A percentile compares a stretch with the other conserved stretches of the same genome.
phyloP scores from a whole-genome alignment of 2,888 invertebrate species.

The Drosophila cognata region DNA sequence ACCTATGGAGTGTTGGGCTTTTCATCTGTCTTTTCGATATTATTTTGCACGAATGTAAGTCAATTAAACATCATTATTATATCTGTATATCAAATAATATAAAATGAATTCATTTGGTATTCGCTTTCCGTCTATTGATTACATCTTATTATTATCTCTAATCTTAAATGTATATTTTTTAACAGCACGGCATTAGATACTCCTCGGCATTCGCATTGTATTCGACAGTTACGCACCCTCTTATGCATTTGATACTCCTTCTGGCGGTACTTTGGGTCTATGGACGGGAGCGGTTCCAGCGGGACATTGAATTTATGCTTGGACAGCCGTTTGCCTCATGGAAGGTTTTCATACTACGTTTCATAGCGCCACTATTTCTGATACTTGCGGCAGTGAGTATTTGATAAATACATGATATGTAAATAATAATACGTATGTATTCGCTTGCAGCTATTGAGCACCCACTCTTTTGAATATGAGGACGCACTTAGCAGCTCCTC shows the following conservation, averaged over 20 bases:
- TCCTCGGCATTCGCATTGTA: constrained; percentile 63
- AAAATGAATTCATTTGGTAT: not conserved
- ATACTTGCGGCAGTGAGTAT: constrained; percentile 59
- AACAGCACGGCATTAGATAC: constrained; percentile 69
- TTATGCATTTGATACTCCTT: constrained; percentile 88
- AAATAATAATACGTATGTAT: not conserved
- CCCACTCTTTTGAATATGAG: not conserved
- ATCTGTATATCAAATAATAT: not conserved
- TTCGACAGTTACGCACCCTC: constrained; percentile 65
- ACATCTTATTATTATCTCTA: not conserved
- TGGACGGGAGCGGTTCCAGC: constrained; percentile 88
- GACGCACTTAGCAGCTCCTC: accelerated
- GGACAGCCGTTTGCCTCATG: constrained; percentile 87
- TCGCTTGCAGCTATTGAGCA: constrained; percentile 45
- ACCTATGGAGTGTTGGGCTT: constrained; percentile 58
- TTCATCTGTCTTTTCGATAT: constrained; percentile 60
- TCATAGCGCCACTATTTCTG: constrained; percentile 78
- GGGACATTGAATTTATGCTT: constrained; percentile 91
- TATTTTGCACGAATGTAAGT: constrained; percentile 81
- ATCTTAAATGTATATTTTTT: not conserved
- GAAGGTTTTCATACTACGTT: constrained; percentile 80
- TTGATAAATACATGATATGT: not conserved
- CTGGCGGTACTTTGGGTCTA: constrained; percentile 93
- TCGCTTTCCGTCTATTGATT: not conserved
- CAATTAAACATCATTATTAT: not conserved